Evolutionary conservation across 2,797 vertebrate species (phyloP).

Genomic region (Mus minutoides): DNA sequence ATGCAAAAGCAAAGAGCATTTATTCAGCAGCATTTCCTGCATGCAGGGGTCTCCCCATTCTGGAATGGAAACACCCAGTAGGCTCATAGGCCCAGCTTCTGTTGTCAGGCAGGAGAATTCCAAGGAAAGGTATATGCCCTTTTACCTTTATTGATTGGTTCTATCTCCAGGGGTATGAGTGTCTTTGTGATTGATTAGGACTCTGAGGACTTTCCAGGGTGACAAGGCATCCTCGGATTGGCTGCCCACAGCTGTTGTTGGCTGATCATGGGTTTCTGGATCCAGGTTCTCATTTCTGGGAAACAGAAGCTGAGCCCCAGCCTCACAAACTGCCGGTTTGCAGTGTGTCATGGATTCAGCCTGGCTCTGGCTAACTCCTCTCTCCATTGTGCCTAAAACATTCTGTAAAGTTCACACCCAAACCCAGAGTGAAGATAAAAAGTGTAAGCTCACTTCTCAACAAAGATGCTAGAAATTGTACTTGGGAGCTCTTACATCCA

Average conservation of each 20-base stretch:
- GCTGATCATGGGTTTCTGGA: background rate
- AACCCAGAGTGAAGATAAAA: background rate
- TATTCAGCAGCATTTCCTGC: background rate
- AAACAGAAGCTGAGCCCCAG: background rate
- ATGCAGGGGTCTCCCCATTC: background rate
- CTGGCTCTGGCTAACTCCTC: background rate
- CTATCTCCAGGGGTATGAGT: background rate
- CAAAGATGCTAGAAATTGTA: background rate
- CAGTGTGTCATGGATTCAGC: background rate
- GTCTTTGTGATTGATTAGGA: background rate
- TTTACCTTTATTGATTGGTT: background rate
- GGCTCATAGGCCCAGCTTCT: background rate
- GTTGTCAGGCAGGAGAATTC: background rate
- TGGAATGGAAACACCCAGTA: background rate
- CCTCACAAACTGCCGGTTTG: background rate
- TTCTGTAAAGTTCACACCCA: background rate
- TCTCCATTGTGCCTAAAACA: background rate
- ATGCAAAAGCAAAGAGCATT: background rate
- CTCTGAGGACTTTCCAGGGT: background rate
- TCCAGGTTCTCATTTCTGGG: background rate
- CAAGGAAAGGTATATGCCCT: background rate
- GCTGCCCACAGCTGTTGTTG: background rate
- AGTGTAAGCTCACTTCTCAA: background rate
- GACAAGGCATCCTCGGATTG: background rate
- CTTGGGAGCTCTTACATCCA: background rate